Evolutionary conservation across 2,797 vertebrate species (phyloP).

Genomic region (Bufotes viridis): DNA sequence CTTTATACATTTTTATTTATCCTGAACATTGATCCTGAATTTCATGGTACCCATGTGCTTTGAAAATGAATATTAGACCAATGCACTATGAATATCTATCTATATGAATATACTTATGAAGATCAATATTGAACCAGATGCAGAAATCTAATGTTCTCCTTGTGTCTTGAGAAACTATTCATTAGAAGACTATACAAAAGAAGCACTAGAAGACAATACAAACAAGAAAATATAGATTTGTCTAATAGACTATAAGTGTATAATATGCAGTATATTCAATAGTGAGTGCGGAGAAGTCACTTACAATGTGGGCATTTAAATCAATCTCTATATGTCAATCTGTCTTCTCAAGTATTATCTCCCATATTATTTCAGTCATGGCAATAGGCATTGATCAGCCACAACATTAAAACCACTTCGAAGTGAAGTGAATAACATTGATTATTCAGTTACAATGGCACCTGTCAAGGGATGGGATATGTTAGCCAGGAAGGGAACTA

Average conservation of each 20-base stretch:
- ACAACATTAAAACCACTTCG: too few species aligned
- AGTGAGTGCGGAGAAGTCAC: slow-evolving; percentile 3
- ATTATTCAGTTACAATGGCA: too few species aligned
- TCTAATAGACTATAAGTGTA: neutral
- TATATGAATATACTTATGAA: neutral
- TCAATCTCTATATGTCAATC: slow-evolving; percentile 17
- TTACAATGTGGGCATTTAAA: slow-evolving; percentile 19
- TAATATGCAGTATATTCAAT: neutral
- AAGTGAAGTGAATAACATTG: too few species aligned
- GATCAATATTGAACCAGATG: neutral
- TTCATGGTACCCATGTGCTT: neutral
- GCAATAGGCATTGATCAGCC: neutral
- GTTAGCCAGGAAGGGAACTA: too few species aligned
- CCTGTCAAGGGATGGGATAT: too few species aligned
- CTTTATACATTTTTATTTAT: neutral
- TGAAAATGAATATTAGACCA: neutral
- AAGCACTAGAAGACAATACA: neutral
- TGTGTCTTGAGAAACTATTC: neutral
- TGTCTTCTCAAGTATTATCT: neutral
- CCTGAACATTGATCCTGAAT: neutral
- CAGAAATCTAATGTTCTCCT: neutral
- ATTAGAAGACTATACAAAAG: slow-evolving; percentile 8
- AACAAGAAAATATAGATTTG: slow-evolving; percentile 37
- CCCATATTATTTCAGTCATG: neutral
- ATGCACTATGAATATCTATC: neutral